These are phyloP conservation scores for Austrofundulus limnaeus DNA, from an alignment of 2,113 vertebrate genomes.

Conservation along the genomic window DNA sequence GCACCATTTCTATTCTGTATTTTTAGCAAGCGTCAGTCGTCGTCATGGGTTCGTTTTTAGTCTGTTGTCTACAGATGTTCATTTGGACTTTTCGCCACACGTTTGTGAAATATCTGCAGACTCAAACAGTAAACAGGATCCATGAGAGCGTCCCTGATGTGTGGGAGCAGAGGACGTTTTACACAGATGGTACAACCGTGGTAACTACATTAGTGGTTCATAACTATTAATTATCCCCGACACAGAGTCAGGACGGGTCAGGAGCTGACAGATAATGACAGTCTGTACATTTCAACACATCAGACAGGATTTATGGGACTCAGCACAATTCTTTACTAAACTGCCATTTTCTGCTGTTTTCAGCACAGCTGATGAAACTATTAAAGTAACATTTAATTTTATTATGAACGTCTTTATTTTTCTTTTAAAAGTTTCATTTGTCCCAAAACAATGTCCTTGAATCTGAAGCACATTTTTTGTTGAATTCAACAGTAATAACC, in stretches of 20 bases:
- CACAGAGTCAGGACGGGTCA: not conserved
- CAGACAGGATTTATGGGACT: not conserved
- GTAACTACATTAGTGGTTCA: not conserved
- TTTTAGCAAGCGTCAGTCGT: not conserved
- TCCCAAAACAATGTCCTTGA: too few species aligned
- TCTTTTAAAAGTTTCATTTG: too few species aligned
- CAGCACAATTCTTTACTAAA: not conserved
- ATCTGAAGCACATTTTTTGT: too few species aligned
- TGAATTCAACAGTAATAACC: too few species aligned
- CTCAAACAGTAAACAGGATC: not conserved
- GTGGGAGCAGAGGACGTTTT: constrained; percentile 4
- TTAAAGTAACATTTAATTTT: too few species aligned
- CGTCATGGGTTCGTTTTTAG: too few species aligned
- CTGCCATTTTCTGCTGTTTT: not conserved
- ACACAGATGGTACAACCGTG: not conserved
- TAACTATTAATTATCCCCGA: constrained; percentile 14
- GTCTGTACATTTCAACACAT: not conserved
- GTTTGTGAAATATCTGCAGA: too few species aligned
- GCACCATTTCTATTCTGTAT: not conserved
- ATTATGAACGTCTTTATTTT: too few species aligned
- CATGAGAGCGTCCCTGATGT: not conserved
- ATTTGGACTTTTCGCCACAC: too few species aligned
- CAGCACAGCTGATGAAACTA: not conserved
- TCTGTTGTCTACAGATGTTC: not conserved
- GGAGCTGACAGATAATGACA: constrained; percentile 2